Conservation (phyloP, 2,113 vertebrate genomes). For the Sebastes fasciatus region DNA sequence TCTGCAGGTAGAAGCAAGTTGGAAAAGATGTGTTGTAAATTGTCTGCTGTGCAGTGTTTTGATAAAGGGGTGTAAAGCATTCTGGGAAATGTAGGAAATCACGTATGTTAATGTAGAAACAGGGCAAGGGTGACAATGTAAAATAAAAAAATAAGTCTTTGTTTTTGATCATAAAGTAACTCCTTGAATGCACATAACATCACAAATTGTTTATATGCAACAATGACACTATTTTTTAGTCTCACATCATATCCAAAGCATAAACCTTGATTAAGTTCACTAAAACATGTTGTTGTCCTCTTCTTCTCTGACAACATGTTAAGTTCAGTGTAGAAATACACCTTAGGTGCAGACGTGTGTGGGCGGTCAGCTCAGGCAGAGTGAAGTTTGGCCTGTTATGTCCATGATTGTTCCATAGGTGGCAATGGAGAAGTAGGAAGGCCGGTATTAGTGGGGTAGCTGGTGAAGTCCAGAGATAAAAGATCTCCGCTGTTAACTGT, state of each 20-base stretch:
- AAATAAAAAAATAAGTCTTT: not conserved
- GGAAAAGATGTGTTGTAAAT: not conserved
- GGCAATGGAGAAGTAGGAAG: constrained; percentile 77
- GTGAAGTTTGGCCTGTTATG: constrained; percentile 68
- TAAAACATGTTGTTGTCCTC: not conserved
- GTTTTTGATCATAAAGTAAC: not conserved
- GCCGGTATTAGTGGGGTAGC: not conserved
- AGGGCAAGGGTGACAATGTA: not conserved
- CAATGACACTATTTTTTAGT: not conserved
- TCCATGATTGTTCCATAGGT: constrained; percentile 81
- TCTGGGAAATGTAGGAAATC: constrained; percentile 9
- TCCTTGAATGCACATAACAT: not conserved
- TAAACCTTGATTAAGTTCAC: not conserved
- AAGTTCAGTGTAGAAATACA: not conserved
- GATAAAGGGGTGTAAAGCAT: not conserved
- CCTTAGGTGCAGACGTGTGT: not conserved
- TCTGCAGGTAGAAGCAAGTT: not conserved
- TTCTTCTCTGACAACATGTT: not conserved
- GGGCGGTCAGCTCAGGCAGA: not conserved
- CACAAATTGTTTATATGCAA: not conserved
- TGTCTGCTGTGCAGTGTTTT: not conserved
- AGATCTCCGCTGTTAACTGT: not conserved
- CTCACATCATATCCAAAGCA: not conserved
- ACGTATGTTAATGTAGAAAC: not conserved
- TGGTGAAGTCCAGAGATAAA: constrained; percentile 17